A percentile compares a stretch with the other conserved stretches of the same genome.
phyloP scores from a whole-genome alignment of 2,113 vertebrate species.

The Nycticebus coucang region DNA sequence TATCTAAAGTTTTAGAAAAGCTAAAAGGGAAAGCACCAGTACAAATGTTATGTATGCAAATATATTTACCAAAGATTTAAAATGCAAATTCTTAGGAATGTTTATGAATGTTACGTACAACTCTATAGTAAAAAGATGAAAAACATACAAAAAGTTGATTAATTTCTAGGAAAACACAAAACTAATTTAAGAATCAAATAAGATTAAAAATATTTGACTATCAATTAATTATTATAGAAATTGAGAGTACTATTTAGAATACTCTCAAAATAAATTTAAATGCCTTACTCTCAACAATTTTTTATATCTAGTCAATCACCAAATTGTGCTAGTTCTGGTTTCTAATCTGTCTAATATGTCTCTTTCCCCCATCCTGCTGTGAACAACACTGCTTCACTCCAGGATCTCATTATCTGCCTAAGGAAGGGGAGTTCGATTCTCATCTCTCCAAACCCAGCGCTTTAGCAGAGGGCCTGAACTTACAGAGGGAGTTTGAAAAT shows the following conservation, averaged over 20 bases:
- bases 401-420: background rate
- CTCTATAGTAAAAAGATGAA: background rate
- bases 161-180: background rate
- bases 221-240: background rate
- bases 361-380: background rate
- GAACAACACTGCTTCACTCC: background rate
- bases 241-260: background rate
- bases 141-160: background rate
- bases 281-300: background rate
- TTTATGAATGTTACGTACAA: background rate
- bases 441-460: background rate
- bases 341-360: background rate
- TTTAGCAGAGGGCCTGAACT: background rate
- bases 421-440: background rate
- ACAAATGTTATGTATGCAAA: background rate
- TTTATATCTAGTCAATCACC: background rate
- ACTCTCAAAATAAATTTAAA: background rate
- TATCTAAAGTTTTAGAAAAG: background rate
- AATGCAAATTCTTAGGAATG: background rate
- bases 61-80: background rate
- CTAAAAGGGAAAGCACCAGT: background rate
- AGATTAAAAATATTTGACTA: background rate
- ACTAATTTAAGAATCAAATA: background rate
- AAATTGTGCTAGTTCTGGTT: background rate
- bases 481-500: background rate